Base-by-base conservation (phyloP, 1,140 invertebrate genomes). In the Penaeus japonicus region DNA sequence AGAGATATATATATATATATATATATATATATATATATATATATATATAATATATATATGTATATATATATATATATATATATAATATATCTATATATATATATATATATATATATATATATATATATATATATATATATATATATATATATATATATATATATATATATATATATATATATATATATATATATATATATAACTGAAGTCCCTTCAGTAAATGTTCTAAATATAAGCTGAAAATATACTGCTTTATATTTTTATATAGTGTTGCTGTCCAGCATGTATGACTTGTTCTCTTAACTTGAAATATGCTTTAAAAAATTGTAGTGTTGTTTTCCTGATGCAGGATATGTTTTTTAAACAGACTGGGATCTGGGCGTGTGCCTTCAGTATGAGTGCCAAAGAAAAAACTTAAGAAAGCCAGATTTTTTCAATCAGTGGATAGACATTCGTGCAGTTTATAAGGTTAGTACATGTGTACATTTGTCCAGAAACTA, bases 381-480 rank as follows among this genome's bases (percentile, higher is more conserved):
- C 10, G 65, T 81, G 1, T 90, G 89, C 54, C 77, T 90, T 15
- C 65, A 85, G 15, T 30, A 65, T 5, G 90, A 90, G 53, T 90
- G 89, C 59, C 78, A 27, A 35, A 65, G 79, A 22, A 85, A 85
- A 75, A 32, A 78, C 2, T 20, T 89, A 90, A 82, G 32, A 22
- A 89, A 83, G n/a, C 89, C 88, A 65, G 77, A 84, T 78, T 89
- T 85, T 91, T 92, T 27, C 84, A 93, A 93, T 12, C 92, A 93
- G 0, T 93, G 93, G 92, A 77, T 62, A n/a, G 93, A 94, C 85
- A 92, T 94, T 91, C 92, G 91, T 39, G 91, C 92, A 18, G 93
- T 94, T 89, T 91, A 94, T 24, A 92, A 92, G 87, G 89, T 91
- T 24, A 15, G 54, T 15, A 59, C 22, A n/a, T 59, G 0, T 20